A percentile compares a stretch with the other conserved stretches of the same genome.
phyloP scores from a whole-genome alignment of 2,797 vertebrate species.

The Adrianichthys oophorus region DNA sequence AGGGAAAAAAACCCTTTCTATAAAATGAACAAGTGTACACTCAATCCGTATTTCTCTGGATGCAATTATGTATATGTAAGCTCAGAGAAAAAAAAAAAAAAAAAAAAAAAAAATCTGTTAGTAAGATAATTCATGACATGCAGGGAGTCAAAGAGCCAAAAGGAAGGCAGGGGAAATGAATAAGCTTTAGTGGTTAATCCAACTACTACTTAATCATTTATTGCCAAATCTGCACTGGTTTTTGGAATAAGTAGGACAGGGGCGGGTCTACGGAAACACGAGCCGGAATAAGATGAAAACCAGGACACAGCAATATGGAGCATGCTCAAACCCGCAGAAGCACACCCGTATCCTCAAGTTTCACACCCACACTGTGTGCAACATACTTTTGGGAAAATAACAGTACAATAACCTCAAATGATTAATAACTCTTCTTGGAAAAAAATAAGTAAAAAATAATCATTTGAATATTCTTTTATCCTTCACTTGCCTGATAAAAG shows the following conservation, averaged over 20 bases:
- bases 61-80: neutral
- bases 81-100: slow-evolving; percentile 8
- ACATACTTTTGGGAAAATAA: slow-evolving; percentile 42
- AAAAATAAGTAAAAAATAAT: too few relatives aligned
- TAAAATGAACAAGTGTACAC: too few relatives aligned
- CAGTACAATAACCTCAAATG: slow-evolving; percentile 35
- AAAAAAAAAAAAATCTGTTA: neutral
- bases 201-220: slow-evolving; percentile 59
- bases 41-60: too few relatives aligned
- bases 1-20: too few relatives aligned
- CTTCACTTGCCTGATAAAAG: too few relatives aligned
- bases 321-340: slow-evolving; percentile 26
- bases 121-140: neutral
- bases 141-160: slow-evolving; percentile 8
- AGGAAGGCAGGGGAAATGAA: neutral
- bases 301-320: slow-evolving; percentile 62
- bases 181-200: slow-evolving; percentile 44
- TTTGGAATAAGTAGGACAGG: slow-evolving; percentile 68
- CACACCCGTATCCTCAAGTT: neutral
- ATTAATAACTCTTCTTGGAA: too few relatives aligned
- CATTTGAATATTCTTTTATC: too few relatives aligned
- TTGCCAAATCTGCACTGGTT: slow-evolving; percentile 59
- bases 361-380: slow-evolving; percentile 9
- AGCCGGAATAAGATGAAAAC: slow-evolving; percentile 60
- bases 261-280: slow-evolving; percentile 50